Conservation (phyloP, 2,113 vertebrate genomes). For the Zosterops pallidus region DNA sequence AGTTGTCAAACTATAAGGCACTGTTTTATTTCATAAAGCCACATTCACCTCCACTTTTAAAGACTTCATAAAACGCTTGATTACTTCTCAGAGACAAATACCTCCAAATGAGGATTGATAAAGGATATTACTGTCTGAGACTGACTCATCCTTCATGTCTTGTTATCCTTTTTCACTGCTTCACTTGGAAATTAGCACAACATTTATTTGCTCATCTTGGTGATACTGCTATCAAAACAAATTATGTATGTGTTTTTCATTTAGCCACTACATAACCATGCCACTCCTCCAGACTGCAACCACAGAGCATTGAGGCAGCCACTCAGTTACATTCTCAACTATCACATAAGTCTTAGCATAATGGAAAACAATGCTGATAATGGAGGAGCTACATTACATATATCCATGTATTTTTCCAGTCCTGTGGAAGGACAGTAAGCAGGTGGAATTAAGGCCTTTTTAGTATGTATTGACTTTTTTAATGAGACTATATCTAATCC, state of each 20-base stretch:
- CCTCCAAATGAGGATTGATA: neutral
- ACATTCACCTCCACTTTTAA: neutral
- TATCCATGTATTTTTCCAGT: neutral
- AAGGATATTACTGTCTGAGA: neutral
- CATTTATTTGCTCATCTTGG: neutral
- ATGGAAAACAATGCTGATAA: neutral
- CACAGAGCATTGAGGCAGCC: neutral
- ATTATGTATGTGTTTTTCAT: neutral
- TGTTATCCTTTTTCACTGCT: neutral
- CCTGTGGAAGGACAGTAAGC: neutral
- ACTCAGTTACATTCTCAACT: neutral
- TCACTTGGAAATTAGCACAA: neutral
- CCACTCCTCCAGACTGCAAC: neutral
- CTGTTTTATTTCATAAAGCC: neutral
- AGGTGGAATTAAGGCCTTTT: neutral
- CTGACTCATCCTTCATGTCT: neutral
- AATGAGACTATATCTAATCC: neutral
- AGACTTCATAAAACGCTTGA: neutral
- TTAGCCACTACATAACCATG: neutral
- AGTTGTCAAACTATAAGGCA: neutral
- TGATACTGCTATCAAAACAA: neutral
- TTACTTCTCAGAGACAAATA: neutral
- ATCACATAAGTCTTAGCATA: neutral
- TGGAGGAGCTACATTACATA: neutral
- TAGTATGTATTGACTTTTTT: neutral